A percentile compares a stretch with the other conserved stretches of the same genome.
Evolutionary conservation across 2,113 vertebrate species (phyloP).

Genomic region (Zingel zingel): DNA sequence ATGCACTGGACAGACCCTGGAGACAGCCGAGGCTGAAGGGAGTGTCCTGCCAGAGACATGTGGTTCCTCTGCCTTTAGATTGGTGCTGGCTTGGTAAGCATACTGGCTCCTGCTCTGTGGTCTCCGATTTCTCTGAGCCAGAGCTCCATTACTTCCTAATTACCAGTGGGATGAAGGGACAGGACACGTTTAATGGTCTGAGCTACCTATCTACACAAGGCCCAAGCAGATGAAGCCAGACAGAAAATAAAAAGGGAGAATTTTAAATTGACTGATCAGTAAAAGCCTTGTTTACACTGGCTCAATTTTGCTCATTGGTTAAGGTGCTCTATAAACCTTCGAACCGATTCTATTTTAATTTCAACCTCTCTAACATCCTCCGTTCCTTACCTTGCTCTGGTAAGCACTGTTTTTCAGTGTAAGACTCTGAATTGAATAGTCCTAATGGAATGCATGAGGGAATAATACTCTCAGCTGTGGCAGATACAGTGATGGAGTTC

Average conservation of each 20-base stretch:
- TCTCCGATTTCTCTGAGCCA: conserved; percentile 66
- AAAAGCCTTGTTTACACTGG: conserved; percentile 18
- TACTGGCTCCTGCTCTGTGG: conserved; percentile 43
- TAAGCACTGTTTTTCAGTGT: not conserved
- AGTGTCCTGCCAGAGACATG: conserved; percentile 39
- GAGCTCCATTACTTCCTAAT: conserved; percentile 72
- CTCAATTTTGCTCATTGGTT: conserved; percentile 6
- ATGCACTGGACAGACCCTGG: conserved; percentile 58
- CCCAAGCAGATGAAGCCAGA: conserved; percentile 27
- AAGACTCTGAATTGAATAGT: conserved; percentile 1
- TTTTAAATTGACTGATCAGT: conserved; percentile 13
- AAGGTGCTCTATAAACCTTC: not conserved
- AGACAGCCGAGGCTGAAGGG: conserved; percentile 51
- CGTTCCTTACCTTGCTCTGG: not conserved
- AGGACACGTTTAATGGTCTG: conserved; percentile 61
- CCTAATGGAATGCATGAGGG: not conserved
- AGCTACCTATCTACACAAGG: conserved; percentile 50
- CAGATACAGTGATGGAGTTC: not conserved
- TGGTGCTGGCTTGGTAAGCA: conserved; percentile 51
- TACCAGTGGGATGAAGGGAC: conserved; percentile 71
- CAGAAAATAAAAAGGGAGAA: not conserved
- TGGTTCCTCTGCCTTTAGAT: conserved; percentile 21
- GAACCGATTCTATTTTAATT: conserved; percentile 7
- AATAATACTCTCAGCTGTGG: conserved; percentile 7
- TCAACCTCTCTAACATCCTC: not conserved